These are phyloP conservation scores for Dromiciops gliroides DNA, from an alignment of 2,113 vertebrate species.

Conservation along the genomic window DNA sequence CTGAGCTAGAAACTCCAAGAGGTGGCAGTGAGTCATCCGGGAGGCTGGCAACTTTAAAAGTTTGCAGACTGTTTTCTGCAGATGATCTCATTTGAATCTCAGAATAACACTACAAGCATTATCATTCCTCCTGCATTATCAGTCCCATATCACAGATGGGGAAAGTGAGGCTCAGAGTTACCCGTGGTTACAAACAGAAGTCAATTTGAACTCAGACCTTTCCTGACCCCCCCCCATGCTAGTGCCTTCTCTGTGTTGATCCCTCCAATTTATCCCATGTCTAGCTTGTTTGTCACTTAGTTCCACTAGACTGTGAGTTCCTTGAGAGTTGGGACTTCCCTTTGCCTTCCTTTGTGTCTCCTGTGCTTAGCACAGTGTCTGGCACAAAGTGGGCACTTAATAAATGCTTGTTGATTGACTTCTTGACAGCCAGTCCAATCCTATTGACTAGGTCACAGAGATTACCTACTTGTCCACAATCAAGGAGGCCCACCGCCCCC, in stretches of 20 bases:
- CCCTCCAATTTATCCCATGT: neutral
- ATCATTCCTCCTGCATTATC: too few species aligned
- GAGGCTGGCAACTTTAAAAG: too few species aligned
- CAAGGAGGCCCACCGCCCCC: neutral
- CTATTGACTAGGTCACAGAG: neutral
- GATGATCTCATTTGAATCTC: too few species aligned
- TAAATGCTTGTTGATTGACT: neutral
- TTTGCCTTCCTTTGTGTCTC: neutral
- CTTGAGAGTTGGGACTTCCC: neutral
- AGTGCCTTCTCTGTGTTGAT: too few species aligned
- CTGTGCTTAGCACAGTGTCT: too few species aligned
- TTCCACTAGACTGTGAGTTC: neutral
- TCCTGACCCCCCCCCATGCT: neutral
- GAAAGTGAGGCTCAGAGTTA: neutral
- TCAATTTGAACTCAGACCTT: neutral
- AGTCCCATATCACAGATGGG: too few species aligned
- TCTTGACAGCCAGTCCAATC: neutral
- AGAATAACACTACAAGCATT: too few species aligned
- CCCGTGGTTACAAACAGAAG: too few species aligned
- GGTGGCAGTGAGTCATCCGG: too few species aligned
- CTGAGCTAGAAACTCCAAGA: too few species aligned
- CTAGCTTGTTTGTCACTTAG: neutral
- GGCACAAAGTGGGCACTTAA: neutral
- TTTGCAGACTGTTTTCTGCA: too few species aligned
- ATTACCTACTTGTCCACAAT: neutral